Conservation (phyloP, 2,113 vertebrate genomes). For the Nestor notabilis region DNA sequence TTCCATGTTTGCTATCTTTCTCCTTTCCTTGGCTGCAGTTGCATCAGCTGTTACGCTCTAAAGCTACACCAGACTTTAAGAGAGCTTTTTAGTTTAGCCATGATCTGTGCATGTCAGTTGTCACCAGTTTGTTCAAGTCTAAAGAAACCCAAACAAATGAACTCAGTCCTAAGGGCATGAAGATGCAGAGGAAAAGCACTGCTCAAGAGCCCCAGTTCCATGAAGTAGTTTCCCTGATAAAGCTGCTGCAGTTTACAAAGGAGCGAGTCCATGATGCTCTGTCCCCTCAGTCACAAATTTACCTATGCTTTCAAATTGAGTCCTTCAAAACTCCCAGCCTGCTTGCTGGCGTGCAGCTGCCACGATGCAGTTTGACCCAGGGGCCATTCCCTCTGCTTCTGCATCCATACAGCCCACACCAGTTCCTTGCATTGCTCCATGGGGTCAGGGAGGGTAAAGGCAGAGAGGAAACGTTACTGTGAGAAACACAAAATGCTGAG, state of each 20-base stretch:
- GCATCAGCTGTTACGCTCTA: neutral
- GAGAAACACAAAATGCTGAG: neutral
- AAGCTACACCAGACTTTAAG: neutral
- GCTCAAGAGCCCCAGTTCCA: neutral
- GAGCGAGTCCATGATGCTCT: neutral
- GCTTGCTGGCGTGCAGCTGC: accelerated
- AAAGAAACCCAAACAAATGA: neutral
- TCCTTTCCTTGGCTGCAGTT: neutral
- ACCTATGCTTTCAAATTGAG: accelerated
- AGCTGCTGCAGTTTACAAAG: neutral
- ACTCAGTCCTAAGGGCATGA: neutral
- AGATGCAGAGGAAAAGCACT: neutral
- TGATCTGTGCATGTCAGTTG: neutral
- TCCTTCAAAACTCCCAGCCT: neutral
- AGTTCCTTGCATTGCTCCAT: neutral
- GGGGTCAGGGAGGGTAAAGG: neutral
- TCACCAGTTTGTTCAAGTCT: neutral
- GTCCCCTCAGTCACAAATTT: neutral
- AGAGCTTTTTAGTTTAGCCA: neutral
- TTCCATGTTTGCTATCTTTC: neutral
- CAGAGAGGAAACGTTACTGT: neutral
- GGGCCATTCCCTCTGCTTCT: neutral
- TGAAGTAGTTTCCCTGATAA: neutral
- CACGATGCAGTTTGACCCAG: accelerated
- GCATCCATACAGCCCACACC: accelerated